Evolutionary conservation across 2,888 invertebrate genomes (phyloP), one percentile per base, ranked within the genome.

Genomic region (Epirrita christyi): DNA sequence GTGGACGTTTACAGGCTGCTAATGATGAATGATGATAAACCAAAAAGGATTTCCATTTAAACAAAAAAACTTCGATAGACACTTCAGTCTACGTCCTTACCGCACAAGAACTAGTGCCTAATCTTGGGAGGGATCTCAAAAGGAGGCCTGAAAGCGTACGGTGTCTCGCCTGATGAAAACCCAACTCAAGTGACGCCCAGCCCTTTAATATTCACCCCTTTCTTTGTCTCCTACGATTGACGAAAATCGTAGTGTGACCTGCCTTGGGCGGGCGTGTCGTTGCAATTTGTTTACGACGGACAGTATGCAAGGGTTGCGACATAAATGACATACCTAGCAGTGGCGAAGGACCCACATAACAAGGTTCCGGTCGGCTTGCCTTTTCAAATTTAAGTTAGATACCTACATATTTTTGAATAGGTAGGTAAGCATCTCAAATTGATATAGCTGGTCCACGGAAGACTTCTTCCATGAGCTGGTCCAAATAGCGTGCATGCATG

Each of bases 41-140:
- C 34, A 47, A 48, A 48, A 48, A 32, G 32, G n/a, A 43, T 29
- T 52, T 32, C 11, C 44, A 49, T 13, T 40, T 48, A 57, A 8
- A 42, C 34, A 54, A 41, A 40, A 60, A 52, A 63, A 49, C 43
- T 36, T 63, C 55, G 59, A 62, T 56, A 40, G 69, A 66, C 81
- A 65, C 85, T 86, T 82, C 61, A 61, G 67, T 72, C 74, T 36
- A 55, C 59, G 52, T 59, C 59, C 59, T 59, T 55, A 77, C 80
- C 80, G 77, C 78, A 78, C 78, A 82, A 83, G 85, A 86, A 87
- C 83, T 84, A 84, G 88, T 87, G 90, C 90, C 90, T 90, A 91
- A 91, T 91, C 91, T 91, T 83, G 80, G 83, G 72, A 80, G 85
- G 85, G 81, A 91, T 91, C 91, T 91, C 85, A 88, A 91, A 90